These are phyloP conservation scores for Spilarctia lutea DNA, from an alignment of 2,888 invertebrate species.

Conservation along the genomic window DNA sequence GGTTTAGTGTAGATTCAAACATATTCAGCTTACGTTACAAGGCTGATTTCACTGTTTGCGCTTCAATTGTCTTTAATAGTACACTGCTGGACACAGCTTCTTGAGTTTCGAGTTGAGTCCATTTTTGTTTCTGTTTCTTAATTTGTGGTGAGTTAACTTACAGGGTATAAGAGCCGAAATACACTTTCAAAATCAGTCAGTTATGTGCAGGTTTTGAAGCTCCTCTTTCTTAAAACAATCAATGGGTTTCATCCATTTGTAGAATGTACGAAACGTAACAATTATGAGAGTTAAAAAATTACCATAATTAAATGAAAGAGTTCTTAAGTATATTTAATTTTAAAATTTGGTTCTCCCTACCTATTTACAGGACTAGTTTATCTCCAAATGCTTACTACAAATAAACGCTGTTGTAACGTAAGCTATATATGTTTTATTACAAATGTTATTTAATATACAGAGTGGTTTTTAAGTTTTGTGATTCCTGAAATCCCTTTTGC, in stretches of 20 bases:
- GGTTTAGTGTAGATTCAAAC: constrained; percentile 13
- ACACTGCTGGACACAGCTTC: too few species aligned
- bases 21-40: constrained; percentile 11
- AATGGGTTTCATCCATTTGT: neutral
- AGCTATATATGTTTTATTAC: constrained; percentile 21
- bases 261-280: neutral
- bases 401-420: constrained; percentile 6
- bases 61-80: too few species aligned
- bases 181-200: too few species aligned
- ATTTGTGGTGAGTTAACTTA: neutral
- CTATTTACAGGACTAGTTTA: neutral
- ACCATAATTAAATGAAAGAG: neutral
- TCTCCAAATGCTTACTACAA: neutral
- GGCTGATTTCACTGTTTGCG: neutral
- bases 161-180: too few species aligned
- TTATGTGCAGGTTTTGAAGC: neutral
- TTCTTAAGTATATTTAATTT: neutral
- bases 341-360: neutral
- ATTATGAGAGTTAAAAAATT: neutral
- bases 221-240: neutral
- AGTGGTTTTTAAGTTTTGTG: constrained; percentile 6
- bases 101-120: neutral
- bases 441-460: constrained; percentile 37
- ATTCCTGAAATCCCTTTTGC: neutral
- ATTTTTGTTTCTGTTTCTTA: neutral